Percentiles rank a stretch among this genome's conserved stretches.
These are phyloP conservation scores for Calypte anna DNA, from an alignment of 2,113 vertebrate species.

Conservation along the genomic window DNA sequence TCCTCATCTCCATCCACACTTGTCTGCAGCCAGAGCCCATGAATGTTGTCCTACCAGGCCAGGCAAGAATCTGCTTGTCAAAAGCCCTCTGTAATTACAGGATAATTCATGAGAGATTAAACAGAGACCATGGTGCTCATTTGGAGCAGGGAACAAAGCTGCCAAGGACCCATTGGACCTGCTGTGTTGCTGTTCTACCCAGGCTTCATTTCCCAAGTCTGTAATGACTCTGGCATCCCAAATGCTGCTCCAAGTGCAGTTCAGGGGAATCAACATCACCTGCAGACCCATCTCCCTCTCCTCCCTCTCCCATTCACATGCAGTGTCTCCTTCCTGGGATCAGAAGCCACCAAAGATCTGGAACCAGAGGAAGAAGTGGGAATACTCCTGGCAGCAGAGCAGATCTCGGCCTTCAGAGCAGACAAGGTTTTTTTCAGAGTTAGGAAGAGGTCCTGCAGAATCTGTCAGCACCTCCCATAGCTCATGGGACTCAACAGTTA, in stretches of 20 bases:
- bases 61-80: not conserved
- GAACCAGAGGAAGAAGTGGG: not conserved
- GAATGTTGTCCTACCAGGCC: not conserved
- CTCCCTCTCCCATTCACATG: not conserved
- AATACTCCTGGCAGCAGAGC: not conserved
- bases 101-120: not conserved
- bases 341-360: not conserved
- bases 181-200: not conserved
- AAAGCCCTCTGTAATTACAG: not conserved
- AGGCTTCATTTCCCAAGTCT: not conserved
- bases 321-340: not conserved
- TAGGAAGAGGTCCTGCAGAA: not conserved
- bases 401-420: not conserved
- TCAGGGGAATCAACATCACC: not conserved
- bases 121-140: not conserved
- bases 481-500: not conserved
- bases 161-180: not conserved
- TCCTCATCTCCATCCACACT: not conserved
- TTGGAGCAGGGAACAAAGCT: not conserved
- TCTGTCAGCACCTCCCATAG: not conserved
- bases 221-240: not conserved
- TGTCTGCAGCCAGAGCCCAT: not conserved
- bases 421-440: not conserved
- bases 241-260: not conserved
- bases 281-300: not conserved